These are phyloP conservation scores for Syrrhaptes paradoxus DNA, from an alignment of 2,113 vertebrate genomes.

Conservation along the genomic window DNA sequence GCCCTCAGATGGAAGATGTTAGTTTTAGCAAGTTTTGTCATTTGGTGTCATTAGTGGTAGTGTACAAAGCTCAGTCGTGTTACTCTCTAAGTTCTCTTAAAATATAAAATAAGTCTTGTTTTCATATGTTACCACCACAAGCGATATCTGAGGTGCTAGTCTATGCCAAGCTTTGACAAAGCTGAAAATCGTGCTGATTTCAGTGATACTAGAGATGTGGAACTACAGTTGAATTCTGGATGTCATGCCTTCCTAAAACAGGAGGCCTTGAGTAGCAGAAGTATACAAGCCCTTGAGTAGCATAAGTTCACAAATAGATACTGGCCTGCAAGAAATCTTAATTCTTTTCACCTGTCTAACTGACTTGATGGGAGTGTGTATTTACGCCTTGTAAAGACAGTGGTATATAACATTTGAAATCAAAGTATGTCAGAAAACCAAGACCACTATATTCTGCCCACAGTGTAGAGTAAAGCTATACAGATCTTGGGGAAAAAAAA, in stretches of 20 bases:
- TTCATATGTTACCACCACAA: background rate
- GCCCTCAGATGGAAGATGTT: background rate
- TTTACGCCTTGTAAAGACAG: background rate
- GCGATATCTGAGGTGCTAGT: background rate
- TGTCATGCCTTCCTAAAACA: background rate
- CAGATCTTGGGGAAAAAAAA: background rate
- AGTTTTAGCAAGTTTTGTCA: background rate
- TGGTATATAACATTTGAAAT: background rate
- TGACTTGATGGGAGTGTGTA: background rate
- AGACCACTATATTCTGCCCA: background rate
- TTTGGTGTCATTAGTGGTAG: background rate
- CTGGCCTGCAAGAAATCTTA: background rate
- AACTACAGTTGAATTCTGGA: background rate
- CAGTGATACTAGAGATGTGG: background rate
- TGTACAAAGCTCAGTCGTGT: background rate
- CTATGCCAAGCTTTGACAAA: background rate
- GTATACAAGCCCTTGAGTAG: background rate
- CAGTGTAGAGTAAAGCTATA: background rate
- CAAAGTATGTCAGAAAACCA: background rate
- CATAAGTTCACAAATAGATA: background rate
- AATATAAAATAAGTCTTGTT: background rate
- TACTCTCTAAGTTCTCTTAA: background rate
- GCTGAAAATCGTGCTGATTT: background rate
- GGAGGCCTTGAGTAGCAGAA: background rate
- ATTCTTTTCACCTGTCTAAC: background rate